Conservation (phyloP, 2,113 vertebrate species). For the Coptodon rendalli region DNA sequence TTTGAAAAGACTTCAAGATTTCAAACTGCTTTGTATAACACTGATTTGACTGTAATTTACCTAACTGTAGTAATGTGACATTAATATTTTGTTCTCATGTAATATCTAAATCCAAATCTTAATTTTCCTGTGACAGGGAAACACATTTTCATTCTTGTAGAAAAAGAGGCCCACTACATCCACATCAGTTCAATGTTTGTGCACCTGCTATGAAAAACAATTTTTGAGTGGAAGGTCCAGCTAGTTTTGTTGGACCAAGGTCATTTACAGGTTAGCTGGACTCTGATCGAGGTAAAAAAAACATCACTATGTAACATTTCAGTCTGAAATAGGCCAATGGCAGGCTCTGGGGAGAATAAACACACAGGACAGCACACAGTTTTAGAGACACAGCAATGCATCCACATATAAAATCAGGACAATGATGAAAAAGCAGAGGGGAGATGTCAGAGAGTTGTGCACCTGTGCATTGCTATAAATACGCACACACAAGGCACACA, state of each 20-base stretch:
- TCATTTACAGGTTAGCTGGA: slow-evolving; percentile 34
- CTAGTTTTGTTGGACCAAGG: slow-evolving; percentile 17
- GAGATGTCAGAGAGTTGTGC: slow-evolving; percentile 16
- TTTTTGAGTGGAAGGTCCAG: background rate
- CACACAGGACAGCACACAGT: background rate
- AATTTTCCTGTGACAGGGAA: background rate
- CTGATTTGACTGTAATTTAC: background rate
- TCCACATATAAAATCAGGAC: slow-evolving; percentile 19
- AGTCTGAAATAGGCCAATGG: slow-evolving; percentile 34
- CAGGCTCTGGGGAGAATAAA: slow-evolving; percentile 7
- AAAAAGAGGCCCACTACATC: background rate
- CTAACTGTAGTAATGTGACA: background rate
- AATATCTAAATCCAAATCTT: background rate
- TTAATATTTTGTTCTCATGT: background rate
- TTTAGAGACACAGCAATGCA: background rate
- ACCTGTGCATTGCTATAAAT: slow-evolving; percentile 54
- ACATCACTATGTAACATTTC: slow-evolving; percentile 10
- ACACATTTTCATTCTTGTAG: background rate
- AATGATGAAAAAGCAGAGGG: slow-evolving; percentile 8
- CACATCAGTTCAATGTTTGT: background rate
- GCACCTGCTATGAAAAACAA: background rate
- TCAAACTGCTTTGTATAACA: background rate
- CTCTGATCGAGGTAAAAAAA: background rate
- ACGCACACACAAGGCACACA: slow-evolving; percentile 21
- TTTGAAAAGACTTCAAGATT: background rate